These are phyloP conservation scores for Buteo buteo DNA, from an alignment of 2,113 vertebrate genomes.

Conservation along the genomic window DNA sequence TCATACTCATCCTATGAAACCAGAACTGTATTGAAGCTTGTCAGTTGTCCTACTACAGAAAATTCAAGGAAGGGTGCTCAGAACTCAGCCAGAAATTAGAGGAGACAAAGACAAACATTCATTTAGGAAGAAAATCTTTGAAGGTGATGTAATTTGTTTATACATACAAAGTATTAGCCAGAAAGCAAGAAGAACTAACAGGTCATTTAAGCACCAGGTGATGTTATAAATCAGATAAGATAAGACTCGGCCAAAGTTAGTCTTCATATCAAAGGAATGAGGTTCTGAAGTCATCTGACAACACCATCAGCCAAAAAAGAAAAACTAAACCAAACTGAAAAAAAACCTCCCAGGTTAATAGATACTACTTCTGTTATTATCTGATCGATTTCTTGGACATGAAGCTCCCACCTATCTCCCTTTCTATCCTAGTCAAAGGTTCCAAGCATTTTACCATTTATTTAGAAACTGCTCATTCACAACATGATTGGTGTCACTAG, in stretches of 20 bases:
- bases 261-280: background rate
- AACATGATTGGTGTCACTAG: background rate
- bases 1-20: background rate
- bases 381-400: background rate
- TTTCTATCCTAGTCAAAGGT: background rate
- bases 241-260: background rate
- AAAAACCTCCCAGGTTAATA: fast-evolving
- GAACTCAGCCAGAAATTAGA: background rate
- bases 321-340: background rate
- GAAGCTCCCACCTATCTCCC: background rate
- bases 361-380: background rate
- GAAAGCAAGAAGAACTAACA: background rate
- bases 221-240: background rate
- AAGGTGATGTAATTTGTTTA: background rate
- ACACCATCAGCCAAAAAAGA: background rate
- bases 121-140: background rate
- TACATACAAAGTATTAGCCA: background rate
- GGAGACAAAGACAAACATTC: background rate
- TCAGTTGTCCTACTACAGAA: background rate
- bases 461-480: background rate
- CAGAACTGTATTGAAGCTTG: background rate
- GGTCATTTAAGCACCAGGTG: background rate
- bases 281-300: background rate
- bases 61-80: background rate
- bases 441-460: background rate